phyloP scores from a whole-genome alignment of 2,113 vertebrate species.

The Pterocles orientalis region DNA sequence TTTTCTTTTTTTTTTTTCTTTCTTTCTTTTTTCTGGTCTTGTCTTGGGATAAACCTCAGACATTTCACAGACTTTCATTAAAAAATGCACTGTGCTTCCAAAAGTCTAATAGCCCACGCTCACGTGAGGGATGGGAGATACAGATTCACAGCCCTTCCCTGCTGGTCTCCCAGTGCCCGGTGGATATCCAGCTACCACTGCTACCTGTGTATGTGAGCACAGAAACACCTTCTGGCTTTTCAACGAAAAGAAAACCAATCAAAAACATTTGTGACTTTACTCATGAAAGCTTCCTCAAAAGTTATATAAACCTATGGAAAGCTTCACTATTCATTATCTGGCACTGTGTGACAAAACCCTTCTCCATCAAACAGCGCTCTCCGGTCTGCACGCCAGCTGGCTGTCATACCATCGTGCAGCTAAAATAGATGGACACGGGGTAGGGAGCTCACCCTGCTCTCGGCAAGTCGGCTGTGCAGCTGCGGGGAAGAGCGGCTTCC shows the following conservation, averaged over 20 bases:
- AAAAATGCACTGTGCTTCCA: neutral
- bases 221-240: neutral
- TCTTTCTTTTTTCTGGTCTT: neutral
- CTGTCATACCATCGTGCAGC: fast-evolving
- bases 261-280: neutral
- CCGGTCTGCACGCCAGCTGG: neutral
- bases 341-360: neutral
- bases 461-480: neutral
- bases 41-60: neutral
- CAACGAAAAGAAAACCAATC: neutral
- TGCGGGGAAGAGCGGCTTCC: neutral
- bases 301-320: neutral
- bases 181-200: neutral
- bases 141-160: fast-evolving
- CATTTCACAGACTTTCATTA: neutral
- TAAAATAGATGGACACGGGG: neutral
- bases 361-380: neutral
- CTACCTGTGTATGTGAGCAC: neutral
- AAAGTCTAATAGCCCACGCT: neutral
- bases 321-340: neutral
- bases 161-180: neutral
- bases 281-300: neutral
- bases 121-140: neutral
- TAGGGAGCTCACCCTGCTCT: neutral
- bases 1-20: neutral